Base-by-base conservation (phyloP, 37 sponge, comb jelly and placozoan genomes). In the Crambe crambe region DNA sequence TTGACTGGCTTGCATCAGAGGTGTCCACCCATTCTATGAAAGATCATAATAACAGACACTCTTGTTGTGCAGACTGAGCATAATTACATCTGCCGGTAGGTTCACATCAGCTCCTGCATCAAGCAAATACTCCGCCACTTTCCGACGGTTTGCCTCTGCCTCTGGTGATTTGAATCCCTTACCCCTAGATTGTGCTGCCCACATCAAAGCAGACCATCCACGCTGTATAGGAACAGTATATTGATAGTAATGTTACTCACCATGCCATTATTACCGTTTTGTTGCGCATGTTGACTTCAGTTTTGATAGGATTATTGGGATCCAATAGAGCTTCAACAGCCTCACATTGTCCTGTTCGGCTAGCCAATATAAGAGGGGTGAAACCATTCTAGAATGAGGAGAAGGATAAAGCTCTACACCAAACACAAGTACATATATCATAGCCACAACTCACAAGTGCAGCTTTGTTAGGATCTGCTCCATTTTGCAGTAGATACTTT, bases 281-380 rank as follows among this genome's bases (percentile, higher is more conserved):
- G n/a, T n/a, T n/a, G n/a, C n/a, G n/a, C n/a, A n/a, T n/a, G n/a
- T n/a, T n/a, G n/a, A n/a, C n/a, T n/a, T n/a, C n/a, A n/a, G n/a
- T n/a, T n/a, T n/a, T n/a, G n/a, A n/a, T n/a, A n/a, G n/a, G n/a
- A n/a, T n/a, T n/a, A n/a, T n/a, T n/a, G n/a, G n/a, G n/a, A n/a
- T n/a, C n/a, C n/a, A n/a, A n/a, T n/a, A n/a, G n/a, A n/a, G n/a
- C n/a, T n/a, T 78, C 20, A 39, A 66, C 79, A 6, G 42, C 39
- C 1, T 42, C 68, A 29, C 27, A 42, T 42, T 67, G 2, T 10
- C 67, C 67, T 8, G 3, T 8, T 1, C 40, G 2, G 27, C 68
- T 35, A 66, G 79, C 79, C 26, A 9, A 51, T 68, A 78, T 78
- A 15, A 78, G 56, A 29, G 79, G 54, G 47, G 79, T 78, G 68